phyloP scores from a whole-genome alignment of 2,797 vertebrate genomes.

The Artibeus jamaicensis region DNA sequence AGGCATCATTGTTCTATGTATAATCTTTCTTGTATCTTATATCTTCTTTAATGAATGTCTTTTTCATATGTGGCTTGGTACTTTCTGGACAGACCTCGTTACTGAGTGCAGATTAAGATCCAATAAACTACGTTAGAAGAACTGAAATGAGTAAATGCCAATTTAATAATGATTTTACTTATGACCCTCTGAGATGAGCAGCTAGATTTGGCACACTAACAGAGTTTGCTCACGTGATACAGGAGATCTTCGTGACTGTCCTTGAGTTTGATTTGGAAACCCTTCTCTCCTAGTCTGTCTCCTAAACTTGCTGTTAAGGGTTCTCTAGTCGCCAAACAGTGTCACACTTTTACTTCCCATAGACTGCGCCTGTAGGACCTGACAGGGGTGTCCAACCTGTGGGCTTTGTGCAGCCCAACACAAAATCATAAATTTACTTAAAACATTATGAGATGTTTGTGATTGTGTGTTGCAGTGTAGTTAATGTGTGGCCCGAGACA shows the following conservation, averaged over 20 bases:
- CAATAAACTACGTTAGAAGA: background rate
- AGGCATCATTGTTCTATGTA: background rate
- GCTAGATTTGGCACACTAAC: background rate
- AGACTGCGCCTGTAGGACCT: background rate
- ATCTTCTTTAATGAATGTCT: background rate
- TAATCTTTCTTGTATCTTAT: background rate
- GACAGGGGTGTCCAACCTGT: too few relatives aligned
- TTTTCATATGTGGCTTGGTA: background rate
- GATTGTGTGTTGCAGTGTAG: too few relatives aligned
- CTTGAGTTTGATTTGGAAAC: constrained; percentile 12
- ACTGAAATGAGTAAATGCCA: background rate
- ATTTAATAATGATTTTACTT: constrained; percentile 34
- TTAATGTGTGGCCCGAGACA: too few relatives aligned
- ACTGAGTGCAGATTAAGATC: background rate
- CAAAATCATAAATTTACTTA: too few relatives aligned
- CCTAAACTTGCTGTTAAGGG: background rate
- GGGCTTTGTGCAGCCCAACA: too few relatives aligned
- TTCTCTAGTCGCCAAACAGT: background rate
- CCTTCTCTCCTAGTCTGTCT: constrained; percentile 15
- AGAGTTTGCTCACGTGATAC: background rate
- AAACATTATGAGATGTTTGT: too few relatives aligned
- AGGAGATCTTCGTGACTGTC: background rate
- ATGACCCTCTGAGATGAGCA: background rate
- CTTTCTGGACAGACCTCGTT: background rate
- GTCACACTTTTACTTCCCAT: background rate